Base-by-base conservation (phyloP, 2,888 invertebrate species). In the Ceramica pisi region DNA sequence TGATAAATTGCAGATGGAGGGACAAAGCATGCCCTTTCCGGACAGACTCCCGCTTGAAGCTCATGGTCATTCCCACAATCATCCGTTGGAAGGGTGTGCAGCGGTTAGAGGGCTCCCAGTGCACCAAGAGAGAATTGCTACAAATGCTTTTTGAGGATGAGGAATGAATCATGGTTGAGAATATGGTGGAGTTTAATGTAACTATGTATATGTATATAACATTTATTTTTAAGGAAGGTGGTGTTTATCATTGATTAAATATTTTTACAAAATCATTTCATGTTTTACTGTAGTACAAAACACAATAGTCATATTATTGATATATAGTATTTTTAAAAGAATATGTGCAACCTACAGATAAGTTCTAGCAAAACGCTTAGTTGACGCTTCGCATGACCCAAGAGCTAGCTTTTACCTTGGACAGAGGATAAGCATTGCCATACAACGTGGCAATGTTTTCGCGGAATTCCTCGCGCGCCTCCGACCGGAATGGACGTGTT, bases 21-120 rank as follows among this genome's bases (percentile, higher is more conserved):
- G 97, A 98, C 91, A 96, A 96, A 66, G 97, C 97, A 19, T 98
- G 98, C 90, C 97, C 97, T 1, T 99, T 98, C 92, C 97, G 99
- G 71, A 98, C 97, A 67, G 98, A 99, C 89, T 89, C 96, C 50
- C 96, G 97, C 57, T 97, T 97, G 0, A 97, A 96, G 82, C 93
- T 99, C 67, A 97, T 98, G 90, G 97, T 98, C 63, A 96, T 99
- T 56, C 99, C 99, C 2, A 99, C 99, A 0, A 91, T 99, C 21
- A 92, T 98, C 53, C 96, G 97, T 86, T 98, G 98, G 98, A 97
- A 97, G 70, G 97, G 97, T 9, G 97, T 98, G 0, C 97, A 98
- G 89, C 97, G 97, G 75, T 94, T 99, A 44, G 97, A 98, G 90
- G 98, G 98, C 44, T 97, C 97, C 63, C 97, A 98, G 84, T 98